These are phyloP conservation scores for Leucophenga varia DNA, from an alignment of 1,140 invertebrate genomes.

Conservation along the genomic window DNA sequence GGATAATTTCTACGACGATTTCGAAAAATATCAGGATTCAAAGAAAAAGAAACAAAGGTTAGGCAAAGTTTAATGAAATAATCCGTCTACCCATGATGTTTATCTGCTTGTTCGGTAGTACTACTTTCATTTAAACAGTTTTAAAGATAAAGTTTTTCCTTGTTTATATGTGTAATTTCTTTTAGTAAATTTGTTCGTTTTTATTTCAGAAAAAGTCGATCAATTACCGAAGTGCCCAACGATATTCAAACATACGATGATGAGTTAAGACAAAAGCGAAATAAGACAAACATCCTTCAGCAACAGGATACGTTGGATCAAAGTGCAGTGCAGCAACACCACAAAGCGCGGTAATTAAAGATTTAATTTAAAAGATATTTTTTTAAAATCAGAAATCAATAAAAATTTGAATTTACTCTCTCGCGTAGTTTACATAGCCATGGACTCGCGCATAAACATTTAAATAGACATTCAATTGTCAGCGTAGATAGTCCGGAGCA, in stretches of 20 bases:
- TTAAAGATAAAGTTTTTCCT: not conserved
- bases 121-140: not conserved
- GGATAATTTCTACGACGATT: constrained; percentile 45
- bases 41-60: constrained; percentile 34
- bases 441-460: too few relatives aligned
- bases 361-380: too few relatives aligned
- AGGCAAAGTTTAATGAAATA: too few relatives aligned
- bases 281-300: not conserved
- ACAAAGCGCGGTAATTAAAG: constrained; percentile 8
- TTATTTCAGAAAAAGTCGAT: constrained; percentile 30
- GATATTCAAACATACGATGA: constrained; percentile 27
- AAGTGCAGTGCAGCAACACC: constrained; percentile 2
- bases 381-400: too few relatives aligned
- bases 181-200: not conserved
- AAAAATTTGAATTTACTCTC: too few relatives aligned
- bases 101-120: too few relatives aligned
- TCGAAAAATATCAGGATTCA: constrained; percentile 37
- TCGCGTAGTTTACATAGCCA: too few relatives aligned
- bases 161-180: too few relatives aligned
- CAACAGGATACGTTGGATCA: constrained; percentile 3
- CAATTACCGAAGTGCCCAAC: constrained; percentile 28
- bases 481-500: not conserved
- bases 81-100: too few relatives aligned
- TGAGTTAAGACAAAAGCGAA: constrained; percentile 5
- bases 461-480: too few relatives aligned